A percentile compares a stretch with the other conserved stretches of the same genome.
Conservation (phyloP, 2,113 vertebrate genomes). For the Centropus unirufus region DNA sequence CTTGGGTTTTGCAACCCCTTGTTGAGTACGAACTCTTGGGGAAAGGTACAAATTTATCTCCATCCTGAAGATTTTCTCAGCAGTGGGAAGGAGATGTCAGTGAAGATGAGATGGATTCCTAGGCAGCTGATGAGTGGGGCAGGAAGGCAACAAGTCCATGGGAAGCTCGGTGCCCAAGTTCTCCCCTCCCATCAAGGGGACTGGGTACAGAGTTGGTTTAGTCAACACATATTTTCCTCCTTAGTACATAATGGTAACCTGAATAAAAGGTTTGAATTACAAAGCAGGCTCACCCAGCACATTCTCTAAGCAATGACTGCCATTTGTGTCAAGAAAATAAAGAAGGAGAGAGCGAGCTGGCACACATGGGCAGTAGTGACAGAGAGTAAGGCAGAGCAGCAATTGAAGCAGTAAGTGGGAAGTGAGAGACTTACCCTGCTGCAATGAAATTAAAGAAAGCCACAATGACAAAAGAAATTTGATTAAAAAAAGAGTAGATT, state of each 20-base stretch:
- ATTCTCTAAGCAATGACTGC: conserved; percentile 77
- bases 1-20: not conserved
- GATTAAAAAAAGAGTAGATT: conserved; percentile 32
- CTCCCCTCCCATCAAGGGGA: conserved; percentile 12
- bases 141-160: not conserved
- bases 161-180: not conserved
- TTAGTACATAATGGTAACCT: conserved; percentile 76
- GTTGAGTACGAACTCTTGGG: not conserved
- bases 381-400: not conserved
- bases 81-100: not conserved
- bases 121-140: not conserved
- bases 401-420: not conserved
- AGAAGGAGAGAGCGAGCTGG: conserved; percentile 56
- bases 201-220: conserved; percentile 67
- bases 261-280: conserved; percentile 84
- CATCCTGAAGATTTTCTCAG: not conserved
- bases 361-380: conserved; percentile 29
- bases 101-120: conserved; percentile 24
- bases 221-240: conserved; percentile 78
- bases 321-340: conserved; percentile 84
- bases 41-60: not conserved
- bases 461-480: conserved; percentile 47
- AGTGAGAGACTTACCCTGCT: conserved; percentile 13
- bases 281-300: conserved; percentile 74
- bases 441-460: conserved; percentile 47